Base-by-base conservation (phyloP, 2,888 invertebrate species). In the Druceiella hillmani region DNA sequence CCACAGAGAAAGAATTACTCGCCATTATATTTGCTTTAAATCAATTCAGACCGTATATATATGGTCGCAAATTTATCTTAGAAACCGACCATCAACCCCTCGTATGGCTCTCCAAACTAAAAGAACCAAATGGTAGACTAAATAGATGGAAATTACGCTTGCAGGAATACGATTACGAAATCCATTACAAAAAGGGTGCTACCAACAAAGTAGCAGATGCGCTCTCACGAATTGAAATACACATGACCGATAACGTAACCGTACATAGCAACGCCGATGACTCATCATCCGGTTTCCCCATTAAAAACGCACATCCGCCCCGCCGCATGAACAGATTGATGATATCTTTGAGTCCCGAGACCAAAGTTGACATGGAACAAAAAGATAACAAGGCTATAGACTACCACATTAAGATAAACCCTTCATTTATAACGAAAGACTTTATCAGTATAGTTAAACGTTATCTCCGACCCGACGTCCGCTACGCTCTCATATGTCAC, bases 1-100 rank as follows among this genome's bases (percentile, higher is more conserved):
- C 31, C 15, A 31, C 10, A 3, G 31, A 31, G 14, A 15, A 17
- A 6, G 31, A 31, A 17, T n/a, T 31, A 31, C 12, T 31, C 4
- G 14, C 31, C 3, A n/a, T 31, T 15, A 4, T 31, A 3, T 31
- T 15, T 15, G 31, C 31, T 5, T 13, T 15, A 7, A 6, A 31
- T 14, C 16, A 31, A 3, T 31, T 16, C 31, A 14, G 31, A 6
- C 31, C 31, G 4, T 31, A 31, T 15, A 9, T 31, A 6, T 31
- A 31, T 17, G 31, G 31, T 3, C 15, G 31, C 4, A 6, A 31
- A 3, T 31, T 31, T 10, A 4, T 3, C 6, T 3, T 31, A 10
- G 7, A 15, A 15, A 31, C 31, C 3, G 31, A 31, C 16, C 31
- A 31, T 15, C 14, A 10, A 31, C 16, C 31, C 4, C n/a, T 31